phyloP scores from a whole-genome alignment of 2,113 vertebrate genomes.

The Mustelus asterias region DNA sequence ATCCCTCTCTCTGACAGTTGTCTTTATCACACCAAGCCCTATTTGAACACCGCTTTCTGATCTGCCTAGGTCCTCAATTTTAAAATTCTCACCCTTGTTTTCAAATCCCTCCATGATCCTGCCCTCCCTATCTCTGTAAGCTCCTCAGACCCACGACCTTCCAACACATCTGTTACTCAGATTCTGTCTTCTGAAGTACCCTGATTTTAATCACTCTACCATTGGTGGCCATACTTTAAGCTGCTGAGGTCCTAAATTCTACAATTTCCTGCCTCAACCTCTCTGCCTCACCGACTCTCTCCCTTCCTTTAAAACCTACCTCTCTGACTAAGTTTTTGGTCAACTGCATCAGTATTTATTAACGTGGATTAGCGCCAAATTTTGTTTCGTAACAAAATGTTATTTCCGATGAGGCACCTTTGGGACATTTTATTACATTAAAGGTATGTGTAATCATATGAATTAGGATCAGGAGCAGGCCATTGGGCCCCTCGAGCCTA shows the following conservation, averaged over 20 bases:
- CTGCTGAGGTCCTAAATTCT: not conserved
- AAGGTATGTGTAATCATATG: not conserved
- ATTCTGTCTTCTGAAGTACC: no score
- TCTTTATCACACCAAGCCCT: not conserved
- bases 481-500: no score
- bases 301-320: not conserved
- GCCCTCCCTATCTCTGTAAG: no score
- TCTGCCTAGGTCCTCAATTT: not conserved
- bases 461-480: no score
- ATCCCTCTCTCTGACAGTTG: not conserved
- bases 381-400: no score
- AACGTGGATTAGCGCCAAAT: not conserved
- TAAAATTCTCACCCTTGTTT: not conserved
- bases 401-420: not conserved
- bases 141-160: no score
- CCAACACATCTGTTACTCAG: no score
- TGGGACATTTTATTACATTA: not conserved
- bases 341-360: not conserved
- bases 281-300: not conserved
- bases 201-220: no score
- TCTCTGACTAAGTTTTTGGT: not conserved
- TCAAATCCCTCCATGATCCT: not conserved
- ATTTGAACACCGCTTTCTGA: not conserved
- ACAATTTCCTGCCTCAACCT: not conserved
- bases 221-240: no score